A percentile compares a stretch with the other conserved stretches of the same genome.
These are phyloP conservation scores for Leucoraja erinaceus DNA, from an alignment of 2,113 vertebrate genomes.

Conservation along the genomic window DNA sequence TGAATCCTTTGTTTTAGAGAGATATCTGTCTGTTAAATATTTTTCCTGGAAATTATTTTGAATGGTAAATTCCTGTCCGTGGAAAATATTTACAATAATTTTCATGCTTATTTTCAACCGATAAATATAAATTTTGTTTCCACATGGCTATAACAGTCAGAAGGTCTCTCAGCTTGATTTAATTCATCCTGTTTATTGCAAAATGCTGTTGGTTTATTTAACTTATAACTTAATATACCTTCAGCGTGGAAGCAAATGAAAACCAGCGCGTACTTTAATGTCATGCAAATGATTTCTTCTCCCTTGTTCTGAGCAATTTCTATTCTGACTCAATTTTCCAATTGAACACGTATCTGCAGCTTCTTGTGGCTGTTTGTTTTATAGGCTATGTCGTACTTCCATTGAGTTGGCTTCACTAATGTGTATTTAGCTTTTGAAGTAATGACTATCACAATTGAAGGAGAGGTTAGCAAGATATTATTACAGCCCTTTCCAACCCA, in stretches of 20 bases:
- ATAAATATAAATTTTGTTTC: not conserved
- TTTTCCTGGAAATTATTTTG: not conserved
- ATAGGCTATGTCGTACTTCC: not conserved
- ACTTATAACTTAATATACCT: not conserved
- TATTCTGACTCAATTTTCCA: not conserved
- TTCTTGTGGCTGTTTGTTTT: not conserved
- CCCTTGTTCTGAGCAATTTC: not conserved
- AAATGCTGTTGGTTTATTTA: not conserved
- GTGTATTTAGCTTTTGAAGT: not conserved
- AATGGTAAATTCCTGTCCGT: not conserved
- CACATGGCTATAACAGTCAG: not conserved
- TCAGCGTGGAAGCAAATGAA: not conserved
- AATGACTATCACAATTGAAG: not conserved
- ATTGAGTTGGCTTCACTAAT: not conserved
- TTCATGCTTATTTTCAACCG: not conserved
- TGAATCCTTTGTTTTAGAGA: not conserved
- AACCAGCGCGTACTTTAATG: not conserved
- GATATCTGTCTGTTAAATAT: not conserved
- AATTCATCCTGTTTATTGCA: not conserved
- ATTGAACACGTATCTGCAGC: not conserved
- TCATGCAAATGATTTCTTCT: not conserved
- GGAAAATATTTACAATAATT: not conserved
- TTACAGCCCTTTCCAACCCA: not conserved
- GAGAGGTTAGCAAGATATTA: not conserved
- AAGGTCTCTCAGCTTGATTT: not conserved